Percentiles rank a stretch among this genome's conserved stretches.
These are phyloP conservation scores for Psylliodes chrysocephalus DNA, from an alignment of 2,888 invertebrate genomes.

Conservation along the genomic window DNA sequence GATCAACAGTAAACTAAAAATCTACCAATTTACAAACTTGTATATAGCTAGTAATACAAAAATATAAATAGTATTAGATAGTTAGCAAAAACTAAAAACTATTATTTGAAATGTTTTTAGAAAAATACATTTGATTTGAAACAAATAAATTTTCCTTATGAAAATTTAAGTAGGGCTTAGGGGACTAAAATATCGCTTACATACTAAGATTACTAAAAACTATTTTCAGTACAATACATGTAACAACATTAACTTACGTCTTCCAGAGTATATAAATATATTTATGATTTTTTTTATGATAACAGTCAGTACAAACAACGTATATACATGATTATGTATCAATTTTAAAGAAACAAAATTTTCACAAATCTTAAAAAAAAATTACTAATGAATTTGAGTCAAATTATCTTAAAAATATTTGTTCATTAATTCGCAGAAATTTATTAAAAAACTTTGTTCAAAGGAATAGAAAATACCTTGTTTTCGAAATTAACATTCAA, in stretches of 20 bases:
- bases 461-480: too few species aligned
- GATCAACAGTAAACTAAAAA: neutral
- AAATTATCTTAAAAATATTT: too few species aligned
- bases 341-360: neutral
- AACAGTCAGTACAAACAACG: slow-evolving; percentile 33
- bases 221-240: neutral
- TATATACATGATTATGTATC: slow-evolving; percentile 4
- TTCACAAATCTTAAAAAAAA: neutral
- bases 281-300: slow-evolving; percentile 24
- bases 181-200: neutral
- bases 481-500: too few species aligned
- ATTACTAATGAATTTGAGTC: too few species aligned
- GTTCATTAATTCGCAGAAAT: too few species aligned
- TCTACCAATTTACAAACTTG: neutral
- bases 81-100: too few species aligned
- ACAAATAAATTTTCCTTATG: neutral
- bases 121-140: neutral
- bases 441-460: too few species aligned
- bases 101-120: neutral
- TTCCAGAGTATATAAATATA: slow-evolving; percentile 34
- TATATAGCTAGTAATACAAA: neutral
- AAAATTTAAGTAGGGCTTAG: neutral
- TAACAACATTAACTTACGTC: slow-evolving; percentile 26
- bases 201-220: neutral
- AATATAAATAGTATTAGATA: neutral